A percentile compares a stretch with the other conserved stretches of the same genome.
Conservation (phyloP, 1,140 invertebrate genomes). For the Hetaerina americana region DNA sequence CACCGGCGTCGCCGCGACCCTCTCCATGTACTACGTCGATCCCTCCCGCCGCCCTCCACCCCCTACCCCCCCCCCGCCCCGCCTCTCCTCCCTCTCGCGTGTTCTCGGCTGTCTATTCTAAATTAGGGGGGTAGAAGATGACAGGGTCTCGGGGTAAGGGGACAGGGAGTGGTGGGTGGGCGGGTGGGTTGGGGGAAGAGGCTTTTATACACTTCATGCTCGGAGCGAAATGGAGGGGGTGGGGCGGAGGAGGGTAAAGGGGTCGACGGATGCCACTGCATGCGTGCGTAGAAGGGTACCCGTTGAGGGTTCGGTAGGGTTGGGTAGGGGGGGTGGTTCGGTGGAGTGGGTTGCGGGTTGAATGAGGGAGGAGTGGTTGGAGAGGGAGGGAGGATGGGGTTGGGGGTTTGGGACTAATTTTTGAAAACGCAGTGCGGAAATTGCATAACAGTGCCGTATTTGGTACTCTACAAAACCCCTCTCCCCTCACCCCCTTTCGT, state of each 20-base stretch:
- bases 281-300: background rate
- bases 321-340: too few relatives aligned
- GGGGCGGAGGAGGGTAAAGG: background rate
- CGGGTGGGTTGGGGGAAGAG: background rate
- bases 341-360: background rate
- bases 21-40: too few relatives aligned
- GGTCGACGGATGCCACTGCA: background rate
- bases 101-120: background rate
- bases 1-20: too few relatives aligned
- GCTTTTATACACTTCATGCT: background rate
- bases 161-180: too few relatives aligned
- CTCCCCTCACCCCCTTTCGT: background rate
- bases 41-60: background rate
- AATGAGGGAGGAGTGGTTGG: background rate
- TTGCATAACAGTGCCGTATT: background rate
- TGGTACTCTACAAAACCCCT: background rate
- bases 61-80: background rate
- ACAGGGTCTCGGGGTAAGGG: background rate
- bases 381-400: background rate
- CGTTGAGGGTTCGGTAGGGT: too few relatives aligned
- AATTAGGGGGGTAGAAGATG: background rate
- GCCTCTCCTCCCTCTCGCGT: background rate
- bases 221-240: background rate
- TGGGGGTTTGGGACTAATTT: background rate
- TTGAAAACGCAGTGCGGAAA: background rate